Evolutionary conservation across 2,113 vertebrate species (phyloP).

Genomic region (Callionymus lyra): DNA sequence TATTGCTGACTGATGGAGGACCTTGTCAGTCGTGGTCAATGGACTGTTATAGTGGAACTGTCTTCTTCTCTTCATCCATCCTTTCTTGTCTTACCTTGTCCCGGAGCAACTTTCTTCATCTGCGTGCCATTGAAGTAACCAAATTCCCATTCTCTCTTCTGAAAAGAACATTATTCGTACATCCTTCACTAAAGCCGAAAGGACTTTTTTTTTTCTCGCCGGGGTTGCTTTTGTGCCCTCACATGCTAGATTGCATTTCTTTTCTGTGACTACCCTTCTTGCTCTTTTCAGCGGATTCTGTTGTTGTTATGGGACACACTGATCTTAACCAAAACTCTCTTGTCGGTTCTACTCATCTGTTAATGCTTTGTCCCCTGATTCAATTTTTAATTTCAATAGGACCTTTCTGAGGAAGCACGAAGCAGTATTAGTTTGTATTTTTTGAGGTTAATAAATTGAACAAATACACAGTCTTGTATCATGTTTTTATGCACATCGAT

Average conservation of each 20-base stretch:
- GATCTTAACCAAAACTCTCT: slow-evolving; percentile 3
- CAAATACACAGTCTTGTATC: too few relatives aligned
- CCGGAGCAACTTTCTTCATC: not conserved
- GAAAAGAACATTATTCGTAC: not conserved
- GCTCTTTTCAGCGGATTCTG: slow-evolving; percentile 4
- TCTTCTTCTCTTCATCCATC: slow-evolving; percentile 16
- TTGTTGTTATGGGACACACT: slow-evolving; percentile 1
- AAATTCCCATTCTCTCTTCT: too few relatives aligned
- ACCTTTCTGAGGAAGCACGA: too few relatives aligned
- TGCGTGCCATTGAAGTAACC: too few relatives aligned
- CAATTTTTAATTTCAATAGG: too few relatives aligned
- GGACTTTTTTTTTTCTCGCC: slow-evolving; percentile 1
- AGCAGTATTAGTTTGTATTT: too few relatives aligned
- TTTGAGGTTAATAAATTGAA: too few relatives aligned
- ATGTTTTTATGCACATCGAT: too few relatives aligned
- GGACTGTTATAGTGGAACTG: slow-evolving; percentile 19
- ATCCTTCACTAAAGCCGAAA: not conserved
- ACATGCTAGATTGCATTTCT: not conserved
- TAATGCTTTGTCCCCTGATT: not conserved
- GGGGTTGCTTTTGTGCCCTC: too few relatives aligned
- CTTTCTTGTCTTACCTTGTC: slow-evolving; percentile 13
- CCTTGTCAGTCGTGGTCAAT: slow-evolving; percentile 27
- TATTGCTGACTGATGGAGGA: slow-evolving; percentile 20
- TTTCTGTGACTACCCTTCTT: not conserved
- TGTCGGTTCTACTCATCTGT: not conserved